These are phyloP conservation scores for Diachasmimorpha longicaudata DNA, from an alignment of 1,140 invertebrate species.

Conservation along the genomic window DNA sequence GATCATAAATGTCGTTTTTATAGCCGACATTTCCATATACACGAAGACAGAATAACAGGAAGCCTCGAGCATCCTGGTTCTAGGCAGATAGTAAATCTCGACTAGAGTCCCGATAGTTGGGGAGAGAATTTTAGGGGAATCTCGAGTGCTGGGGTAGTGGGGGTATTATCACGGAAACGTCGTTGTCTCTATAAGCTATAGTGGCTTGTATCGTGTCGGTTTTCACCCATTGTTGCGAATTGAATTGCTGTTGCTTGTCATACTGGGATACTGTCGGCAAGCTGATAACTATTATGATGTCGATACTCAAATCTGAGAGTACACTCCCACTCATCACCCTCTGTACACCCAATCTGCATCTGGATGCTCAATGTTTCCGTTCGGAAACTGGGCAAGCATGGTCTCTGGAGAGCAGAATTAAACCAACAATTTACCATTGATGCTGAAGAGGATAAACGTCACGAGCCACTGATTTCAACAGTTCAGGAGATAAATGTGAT, in stretches of 20 bases:
- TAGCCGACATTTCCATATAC: background rate
- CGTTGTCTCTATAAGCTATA: background rate
- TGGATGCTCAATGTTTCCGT: background rate
- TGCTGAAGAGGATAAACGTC: background rate
- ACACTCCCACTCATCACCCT: background rate
- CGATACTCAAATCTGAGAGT: background rate
- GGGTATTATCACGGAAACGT: background rate
- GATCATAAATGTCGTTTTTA: background rate
- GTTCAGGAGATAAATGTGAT: background rate
- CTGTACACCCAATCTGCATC: background rate
- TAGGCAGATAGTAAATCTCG: background rate
- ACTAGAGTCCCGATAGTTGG: background rate
- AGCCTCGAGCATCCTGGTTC: background rate
- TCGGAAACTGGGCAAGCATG: background rate
- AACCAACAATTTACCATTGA: background rate
- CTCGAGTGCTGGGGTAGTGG: background rate
- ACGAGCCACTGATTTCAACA: background rate
- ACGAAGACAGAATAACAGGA: background rate
- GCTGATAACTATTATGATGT: conserved; percentile 13
- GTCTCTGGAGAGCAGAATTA: background rate
- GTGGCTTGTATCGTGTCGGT: background rate
- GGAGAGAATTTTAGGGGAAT: background rate
- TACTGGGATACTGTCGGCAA: conserved; percentile 1
- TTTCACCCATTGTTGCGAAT: conserved; percentile 12
- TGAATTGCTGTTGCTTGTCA: conserved; percentile 16